Evolutionary conservation across 2,888 invertebrate species (phyloP).

Genomic region (Entomobrya multifasciata): DNA sequence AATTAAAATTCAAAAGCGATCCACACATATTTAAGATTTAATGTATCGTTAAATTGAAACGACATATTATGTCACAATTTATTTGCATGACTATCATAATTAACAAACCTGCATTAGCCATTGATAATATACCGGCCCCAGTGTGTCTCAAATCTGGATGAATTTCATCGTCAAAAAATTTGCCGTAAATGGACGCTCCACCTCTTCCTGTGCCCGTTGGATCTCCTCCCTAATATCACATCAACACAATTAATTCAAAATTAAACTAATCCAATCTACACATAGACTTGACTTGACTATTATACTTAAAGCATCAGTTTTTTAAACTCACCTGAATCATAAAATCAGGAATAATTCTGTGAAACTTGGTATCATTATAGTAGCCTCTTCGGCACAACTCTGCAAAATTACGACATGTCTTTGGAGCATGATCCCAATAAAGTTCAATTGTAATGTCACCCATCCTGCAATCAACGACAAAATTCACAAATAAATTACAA

Average conservation of each 20-base stretch:
- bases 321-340: conserved; percentile 89
- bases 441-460: conserved; percentile 95
- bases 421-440: conserved; percentile 99
- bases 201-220: conserved; percentile 98
- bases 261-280: neutral
- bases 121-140: conserved; percentile 94
- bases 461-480: conserved; percentile 94
- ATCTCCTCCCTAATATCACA: conserved; percentile 92
- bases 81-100: too few species aligned
- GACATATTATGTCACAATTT: too few species aligned
- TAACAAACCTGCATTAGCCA: conserved; percentile 93
- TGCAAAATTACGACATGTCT: conserved; percentile 98
- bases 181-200: conserved; percentile 97
- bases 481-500: too few species aligned
- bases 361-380: conserved; percentile 97
- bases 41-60: conserved; percentile 2
- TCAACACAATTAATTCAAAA: too few species aligned
- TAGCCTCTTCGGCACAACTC: conserved; percentile 96
- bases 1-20: conserved; percentile 9
- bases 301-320: neutral
- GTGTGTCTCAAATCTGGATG: conserved; percentile 96
- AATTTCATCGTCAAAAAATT: conserved; percentile 97
- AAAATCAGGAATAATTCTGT: conserved; percentile 95
- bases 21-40: conserved; percentile 6
- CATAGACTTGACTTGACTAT: neutral